Base-by-base conservation (phyloP, 2,888 invertebrate genomes). In the Dioctria linearis region DNA sequence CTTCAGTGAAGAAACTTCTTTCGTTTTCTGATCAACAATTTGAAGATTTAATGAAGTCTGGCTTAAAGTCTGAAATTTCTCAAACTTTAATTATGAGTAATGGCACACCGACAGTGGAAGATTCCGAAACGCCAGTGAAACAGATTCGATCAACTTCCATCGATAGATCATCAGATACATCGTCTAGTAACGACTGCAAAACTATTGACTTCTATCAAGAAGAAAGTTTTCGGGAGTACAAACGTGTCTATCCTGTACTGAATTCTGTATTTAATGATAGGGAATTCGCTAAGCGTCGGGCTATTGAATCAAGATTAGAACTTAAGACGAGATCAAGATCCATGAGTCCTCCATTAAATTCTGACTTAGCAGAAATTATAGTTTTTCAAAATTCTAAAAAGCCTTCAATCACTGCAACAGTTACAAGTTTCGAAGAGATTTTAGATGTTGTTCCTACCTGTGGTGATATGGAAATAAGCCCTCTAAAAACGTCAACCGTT, bases 1-100 rank as follows among this genome's bases (percentile, higher is more conserved):
- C 75, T 13, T 71, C 82, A n/a, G 82, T 82, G 9, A 81, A 81
- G 61, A 82, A 81, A 59, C n/a, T 82, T 3, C 57, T 82, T 8
- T 78, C 79, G 49, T 82, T 82, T 81, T 61, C 80, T 11, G 82
- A 82, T 51, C 54, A 80, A 40, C 75, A 80, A 54, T 80, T 79
- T 69, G 80, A 79, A 2, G 46, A 39, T 25, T 49, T 82, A 11
- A 43, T 80, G 39, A 57, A 80, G 25, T 25, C 25, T 25, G 25
- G 25, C 25, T 25, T 25, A 25, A 25, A 25, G 25, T 25, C 25
- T 25, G 25, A 25, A 25, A 25, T 25, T 25, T 25, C 25, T 25
- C 25, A 25, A 2, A 25, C 25, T 25, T 25, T 25, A 25, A 25
- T 25, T 0, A 25, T 25, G 25, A 25, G 25, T 25, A 25, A 25